phyloP scores from a whole-genome alignment of 2,797 vertebrate genomes.

The Chaunax sp. region DNA sequence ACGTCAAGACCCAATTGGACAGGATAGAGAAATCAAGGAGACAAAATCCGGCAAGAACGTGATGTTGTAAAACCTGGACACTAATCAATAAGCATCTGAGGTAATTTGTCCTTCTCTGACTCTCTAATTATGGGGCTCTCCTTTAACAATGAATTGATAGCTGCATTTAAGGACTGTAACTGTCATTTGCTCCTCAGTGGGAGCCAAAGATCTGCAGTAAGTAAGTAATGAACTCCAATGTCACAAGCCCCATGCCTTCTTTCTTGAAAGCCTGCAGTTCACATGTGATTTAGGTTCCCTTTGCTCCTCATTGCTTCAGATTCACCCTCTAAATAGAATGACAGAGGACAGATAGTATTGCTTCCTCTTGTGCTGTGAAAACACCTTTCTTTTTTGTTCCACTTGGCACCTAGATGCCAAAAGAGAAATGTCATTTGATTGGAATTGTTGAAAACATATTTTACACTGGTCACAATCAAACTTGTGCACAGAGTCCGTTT shows the following conservation, averaged over 20 bases:
- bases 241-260: too few relatives aligned
- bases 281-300: too few relatives aligned
- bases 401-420: neutral
- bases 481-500: too few relatives aligned
- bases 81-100: neutral
- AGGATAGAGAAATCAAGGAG: neutral
- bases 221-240: too few relatives aligned
- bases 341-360: conserved; percentile 3
- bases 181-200: conserved; percentile 16
- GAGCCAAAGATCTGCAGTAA: conserved; percentile 8
- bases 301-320: too few relatives aligned
- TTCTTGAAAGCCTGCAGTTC: too few relatives aligned
- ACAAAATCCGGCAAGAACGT: conserved; percentile 2
- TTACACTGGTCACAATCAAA: neutral
- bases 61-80: conserved; percentile 2
- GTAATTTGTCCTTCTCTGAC: conserved; percentile 16
- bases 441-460: conserved; percentile 10
- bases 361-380: conserved; percentile 8
- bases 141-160: conserved; percentile 25
- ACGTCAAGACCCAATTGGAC: conserved; percentile 3
- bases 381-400: conserved; percentile 6
- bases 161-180: conserved; percentile 28
- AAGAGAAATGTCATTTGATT: conserved; percentile 15
- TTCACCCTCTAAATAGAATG: conserved; percentile 9
- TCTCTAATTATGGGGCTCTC: conserved; percentile 30